These are phyloP conservation scores for Vespertilio murinus DNA, from an alignment of 2,797 vertebrate species.

Conservation along the genomic window DNA sequence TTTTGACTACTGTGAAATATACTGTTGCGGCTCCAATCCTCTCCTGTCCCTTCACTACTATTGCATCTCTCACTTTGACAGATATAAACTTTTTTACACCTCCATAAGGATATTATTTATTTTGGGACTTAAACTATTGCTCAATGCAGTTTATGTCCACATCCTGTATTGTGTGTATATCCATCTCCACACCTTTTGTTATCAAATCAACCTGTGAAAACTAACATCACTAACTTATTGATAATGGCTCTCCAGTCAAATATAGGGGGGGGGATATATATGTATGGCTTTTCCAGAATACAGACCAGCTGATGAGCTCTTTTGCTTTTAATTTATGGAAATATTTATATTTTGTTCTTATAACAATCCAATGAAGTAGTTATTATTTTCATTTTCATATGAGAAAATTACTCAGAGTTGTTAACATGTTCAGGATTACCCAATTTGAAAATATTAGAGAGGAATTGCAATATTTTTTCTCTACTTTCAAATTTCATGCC, in stretches of 20 bases:
- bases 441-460: constrained; percentile 26
- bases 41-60: not conserved
- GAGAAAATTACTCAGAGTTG: not conserved
- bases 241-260: not conserved
- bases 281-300: no score
- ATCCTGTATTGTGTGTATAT: not conserved
- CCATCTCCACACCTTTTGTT: not conserved
- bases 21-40: not conserved
- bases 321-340: no score
- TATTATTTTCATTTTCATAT: constrained; percentile 27
- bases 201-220: not conserved
- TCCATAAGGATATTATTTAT: not conserved
- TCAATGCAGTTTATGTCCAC: not conserved
- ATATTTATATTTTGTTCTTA: not conserved
- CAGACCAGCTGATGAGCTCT: no score
- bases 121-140: constrained; percentile 9
- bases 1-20: not conserved
- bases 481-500: not conserved
- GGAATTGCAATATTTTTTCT: not conserved
- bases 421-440: not conserved
- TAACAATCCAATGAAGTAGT: not conserved
- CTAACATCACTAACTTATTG: not conserved
- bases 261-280: not conserved
- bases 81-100: not conserved
- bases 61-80: not conserved